Conservation (phyloP, 2,113 vertebrate species). For the Phylloscopus whistleri region DNA sequence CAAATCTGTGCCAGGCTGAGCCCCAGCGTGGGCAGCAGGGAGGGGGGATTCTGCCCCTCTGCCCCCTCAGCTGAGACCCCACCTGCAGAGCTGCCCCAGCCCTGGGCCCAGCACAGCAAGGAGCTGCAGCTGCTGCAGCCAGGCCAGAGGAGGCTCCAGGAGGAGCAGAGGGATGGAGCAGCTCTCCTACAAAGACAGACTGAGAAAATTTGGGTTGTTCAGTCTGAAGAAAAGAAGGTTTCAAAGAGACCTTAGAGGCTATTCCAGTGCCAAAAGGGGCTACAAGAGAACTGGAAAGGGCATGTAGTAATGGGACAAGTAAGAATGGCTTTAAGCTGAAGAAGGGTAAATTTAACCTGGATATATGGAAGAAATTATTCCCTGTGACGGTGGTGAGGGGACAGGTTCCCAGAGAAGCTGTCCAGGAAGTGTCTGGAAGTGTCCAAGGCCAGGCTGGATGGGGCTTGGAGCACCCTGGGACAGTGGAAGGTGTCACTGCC, state of each 20-base stretch:
- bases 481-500: not conserved
- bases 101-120: not conserved
- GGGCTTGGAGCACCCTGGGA: not conserved
- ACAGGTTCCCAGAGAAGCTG: not conserved
- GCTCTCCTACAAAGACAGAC: not conserved
- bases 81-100: not conserved
- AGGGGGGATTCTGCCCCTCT: not conserved
- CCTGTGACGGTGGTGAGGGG: not conserved
- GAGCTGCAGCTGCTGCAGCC: not conserved
- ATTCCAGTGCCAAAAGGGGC: not conserved
- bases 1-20: not conserved
- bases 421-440: not conserved
- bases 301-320: not conserved
- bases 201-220: fast-evolving
- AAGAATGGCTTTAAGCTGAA: not conserved
- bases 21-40: not conserved
- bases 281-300: not conserved
- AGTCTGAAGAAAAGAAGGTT: not conserved
- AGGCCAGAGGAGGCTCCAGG: not conserved
- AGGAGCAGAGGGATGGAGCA: not conserved
- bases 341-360: not conserved
- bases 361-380: not conserved
- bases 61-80: not conserved
- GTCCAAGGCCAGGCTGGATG: not conserved
- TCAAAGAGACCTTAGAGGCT: not conserved